phyloP scores from a whole-genome alignment of 2,888 invertebrate species.

The Morinoia aosen region DNA sequence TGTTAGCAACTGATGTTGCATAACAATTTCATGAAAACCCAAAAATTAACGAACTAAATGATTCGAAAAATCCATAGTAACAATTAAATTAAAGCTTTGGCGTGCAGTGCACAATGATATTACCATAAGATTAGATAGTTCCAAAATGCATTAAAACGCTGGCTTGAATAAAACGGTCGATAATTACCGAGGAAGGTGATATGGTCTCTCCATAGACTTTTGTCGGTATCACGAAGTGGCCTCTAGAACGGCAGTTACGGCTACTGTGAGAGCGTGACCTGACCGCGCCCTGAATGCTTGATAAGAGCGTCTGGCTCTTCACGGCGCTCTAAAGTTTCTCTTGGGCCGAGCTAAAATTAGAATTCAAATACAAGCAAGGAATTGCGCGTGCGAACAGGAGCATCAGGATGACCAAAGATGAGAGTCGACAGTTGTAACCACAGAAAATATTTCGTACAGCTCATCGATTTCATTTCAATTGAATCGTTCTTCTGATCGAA shows the following conservation, averaged over 20 bases:
- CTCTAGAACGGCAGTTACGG: conserved; percentile 1
- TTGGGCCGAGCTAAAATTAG: neutral
- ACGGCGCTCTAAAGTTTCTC: neutral
- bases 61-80: neutral
- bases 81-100: neutral
- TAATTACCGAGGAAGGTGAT: neutral
- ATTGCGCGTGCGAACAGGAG: neutral
- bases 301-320: neutral
- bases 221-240: neutral
- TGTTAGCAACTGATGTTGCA: neutral
- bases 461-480: too few relatives aligned
- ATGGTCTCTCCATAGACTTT: conserved; percentile 23
- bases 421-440: neutral
- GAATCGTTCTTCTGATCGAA: too few relatives aligned
- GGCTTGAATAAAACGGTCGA: neutral
- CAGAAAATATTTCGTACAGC: too few relatives aligned
- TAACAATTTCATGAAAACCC: neutral
- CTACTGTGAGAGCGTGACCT: conserved; percentile 16
- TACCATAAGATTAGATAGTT: neutral
- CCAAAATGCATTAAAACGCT: neutral
- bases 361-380: neutral
- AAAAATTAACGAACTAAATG: neutral
- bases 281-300: conserved; percentile 49
- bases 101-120: neutral
- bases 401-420: neutral